These are phyloP conservation scores for Anarrhichthys ocellatus DNA, from an alignment of 2,113 vertebrate genomes.

Conservation along the genomic window DNA sequence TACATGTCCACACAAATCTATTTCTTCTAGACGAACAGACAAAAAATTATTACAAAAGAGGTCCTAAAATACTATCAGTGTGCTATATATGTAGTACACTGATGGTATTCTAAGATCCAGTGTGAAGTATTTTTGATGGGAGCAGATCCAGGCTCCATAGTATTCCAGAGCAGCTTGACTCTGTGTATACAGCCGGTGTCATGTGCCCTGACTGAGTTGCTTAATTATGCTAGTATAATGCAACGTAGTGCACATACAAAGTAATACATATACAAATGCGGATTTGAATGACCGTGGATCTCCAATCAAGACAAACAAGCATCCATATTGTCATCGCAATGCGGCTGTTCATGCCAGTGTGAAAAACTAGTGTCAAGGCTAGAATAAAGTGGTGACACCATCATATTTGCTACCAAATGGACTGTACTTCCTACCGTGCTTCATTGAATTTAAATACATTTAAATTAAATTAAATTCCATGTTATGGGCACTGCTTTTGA, in stretches of 20 bases:
- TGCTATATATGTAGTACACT: constrained; percentile 46
- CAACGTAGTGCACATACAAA: background rate
- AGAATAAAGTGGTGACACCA: too few relatives aligned
- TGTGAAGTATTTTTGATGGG: constrained; percentile 35
- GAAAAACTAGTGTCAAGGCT: too few relatives aligned
- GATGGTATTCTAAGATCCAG: constrained; percentile 59
- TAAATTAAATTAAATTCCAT: too few relatives aligned
- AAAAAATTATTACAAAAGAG: constrained; percentile 60
- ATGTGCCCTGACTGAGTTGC: background rate
- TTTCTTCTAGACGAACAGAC: constrained; percentile 43
- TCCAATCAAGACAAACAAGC: too few relatives aligned
- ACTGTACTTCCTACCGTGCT: too few relatives aligned
- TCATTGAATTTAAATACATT: too few relatives aligned
- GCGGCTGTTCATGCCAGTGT: too few relatives aligned
- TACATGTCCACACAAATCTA: constrained; percentile 38
- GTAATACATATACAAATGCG: background rate
- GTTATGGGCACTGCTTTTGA: too few relatives aligned
- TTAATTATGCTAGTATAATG: background rate
- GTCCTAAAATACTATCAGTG: constrained; percentile 59
- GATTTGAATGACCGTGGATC: too few relatives aligned
- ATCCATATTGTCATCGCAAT: too few relatives aligned
- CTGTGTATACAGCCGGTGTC: background rate
- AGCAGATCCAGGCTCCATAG: constrained; percentile 34
- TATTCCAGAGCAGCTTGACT: constrained; percentile 29
- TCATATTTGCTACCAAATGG: too few relatives aligned